phyloP scores from a whole-genome alignment of 2,797 vertebrate species.

The Leptatherina wallacei region DNA sequence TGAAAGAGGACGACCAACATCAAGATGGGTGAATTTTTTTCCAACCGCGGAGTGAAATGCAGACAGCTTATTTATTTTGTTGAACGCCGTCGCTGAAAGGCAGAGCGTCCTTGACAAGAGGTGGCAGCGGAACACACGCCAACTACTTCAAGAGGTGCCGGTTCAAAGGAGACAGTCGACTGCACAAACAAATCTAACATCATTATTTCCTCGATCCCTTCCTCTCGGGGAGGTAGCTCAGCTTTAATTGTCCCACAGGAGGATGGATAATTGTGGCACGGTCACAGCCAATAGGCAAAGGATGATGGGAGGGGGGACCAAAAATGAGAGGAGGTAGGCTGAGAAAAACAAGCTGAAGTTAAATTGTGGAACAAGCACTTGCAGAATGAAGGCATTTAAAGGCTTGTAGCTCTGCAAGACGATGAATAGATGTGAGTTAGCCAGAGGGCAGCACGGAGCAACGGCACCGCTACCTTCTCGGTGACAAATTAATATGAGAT shows the following conservation, averaged over 20 bases:
- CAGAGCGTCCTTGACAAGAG: slow-evolving; percentile 55
- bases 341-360: slow-evolving; percentile 54
- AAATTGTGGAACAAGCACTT: slow-evolving; percentile 53
- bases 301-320: slow-evolving; percentile 22
- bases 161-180: slow-evolving; percentile 57
- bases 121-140: slow-evolving; percentile 49
- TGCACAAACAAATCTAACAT: slow-evolving; percentile 54
- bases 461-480: slow-evolving; percentile 37
- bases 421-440: slow-evolving; percentile 51
- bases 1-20: slow-evolving; percentile 47
- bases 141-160: slow-evolving; percentile 53
- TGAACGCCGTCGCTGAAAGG: slow-evolving; percentile 55
- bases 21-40: slow-evolving; percentile 37
- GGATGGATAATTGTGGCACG: slow-evolving; percentile 58
- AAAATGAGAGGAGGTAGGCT: slow-evolving; percentile 23
- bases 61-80: slow-evolving; percentile 47
- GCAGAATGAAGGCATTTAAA: slow-evolving; percentile 26
- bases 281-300: slow-evolving; percentile 49
- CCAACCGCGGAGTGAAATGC: slow-evolving; percentile 16
- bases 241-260: slow-evolving; percentile 78
- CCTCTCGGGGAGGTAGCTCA: slow-evolving; percentile 39
- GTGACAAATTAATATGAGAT: slow-evolving; percentile 77
- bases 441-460: slow-evolving; percentile 61
- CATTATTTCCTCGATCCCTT: slow-evolving; percentile 57
- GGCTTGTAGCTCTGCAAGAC: slow-evolving; percentile 21